A percentile compares a stretch with the other conserved stretches of the same genome.
These are phyloP conservation scores for Xanthorhoe spadicearia DNA, from an alignment of 2,888 invertebrate species.

Conservation along the genomic window DNA sequence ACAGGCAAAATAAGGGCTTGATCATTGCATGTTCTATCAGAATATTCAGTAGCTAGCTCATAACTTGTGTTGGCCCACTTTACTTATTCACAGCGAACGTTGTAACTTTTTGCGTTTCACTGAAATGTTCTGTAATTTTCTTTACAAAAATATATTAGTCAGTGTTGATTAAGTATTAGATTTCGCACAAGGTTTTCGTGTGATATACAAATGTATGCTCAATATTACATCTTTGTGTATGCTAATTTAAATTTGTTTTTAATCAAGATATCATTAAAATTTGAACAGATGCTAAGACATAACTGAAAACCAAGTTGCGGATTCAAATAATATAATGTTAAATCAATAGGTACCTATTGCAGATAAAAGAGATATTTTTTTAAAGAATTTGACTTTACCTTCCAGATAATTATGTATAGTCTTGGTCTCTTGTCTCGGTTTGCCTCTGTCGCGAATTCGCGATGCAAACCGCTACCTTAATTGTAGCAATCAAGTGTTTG, in stretches of 20 bases:
- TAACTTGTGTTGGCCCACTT: conserved; percentile 5
- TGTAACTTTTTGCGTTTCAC: conserved; percentile 7
- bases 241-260: too few relatives aligned
- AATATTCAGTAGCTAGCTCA: conserved; percentile 10
- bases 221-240: too few relatives aligned
- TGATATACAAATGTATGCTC: too few relatives aligned
- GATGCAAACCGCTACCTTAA: too few relatives aligned
- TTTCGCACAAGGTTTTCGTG: background rate
- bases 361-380: too few relatives aligned
- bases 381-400: too few relatives aligned
- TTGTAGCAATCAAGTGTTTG: too few relatives aligned
- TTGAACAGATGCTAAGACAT: background rate
- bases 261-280: background rate
- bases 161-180: background rate
- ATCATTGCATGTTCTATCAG: conserved; percentile 6
- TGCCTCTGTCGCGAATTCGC: too few relatives aligned
- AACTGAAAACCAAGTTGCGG: background rate
- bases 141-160: background rate
- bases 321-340: background rate
- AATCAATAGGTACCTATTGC: too few relatives aligned
- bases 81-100: conserved; percentile 1
- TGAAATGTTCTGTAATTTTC: background rate
- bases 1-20: background rate
- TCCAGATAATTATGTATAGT: too few relatives aligned
- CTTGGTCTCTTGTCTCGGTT: too few relatives aligned